Percentiles rank a stretch among this genome's conserved stretches.
phyloP scores from a whole-genome alignment of 2,113 vertebrate genomes.

The Rousettus leschenaultii region DNA sequence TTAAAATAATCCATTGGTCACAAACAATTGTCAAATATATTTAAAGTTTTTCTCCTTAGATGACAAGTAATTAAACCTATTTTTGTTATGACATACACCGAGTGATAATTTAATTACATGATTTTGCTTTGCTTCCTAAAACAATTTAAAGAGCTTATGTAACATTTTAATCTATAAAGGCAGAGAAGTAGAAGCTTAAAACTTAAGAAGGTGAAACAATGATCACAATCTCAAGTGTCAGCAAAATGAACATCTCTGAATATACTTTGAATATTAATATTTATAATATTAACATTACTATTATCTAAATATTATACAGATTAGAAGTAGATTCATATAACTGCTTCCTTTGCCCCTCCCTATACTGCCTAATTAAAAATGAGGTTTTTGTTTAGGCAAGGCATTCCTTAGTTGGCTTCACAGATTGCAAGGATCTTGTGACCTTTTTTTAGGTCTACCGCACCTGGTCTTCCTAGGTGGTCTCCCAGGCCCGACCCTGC shows the following conservation, averaged over 20 bases:
- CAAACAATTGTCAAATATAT: neutral
- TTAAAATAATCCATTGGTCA: constrained; percentile 66
- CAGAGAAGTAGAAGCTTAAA: neutral
- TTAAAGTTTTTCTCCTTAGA: neutral
- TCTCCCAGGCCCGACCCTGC: too few relatives aligned
- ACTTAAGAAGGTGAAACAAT: neutral
- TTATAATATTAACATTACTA: too few relatives aligned
- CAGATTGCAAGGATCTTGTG: too few relatives aligned
- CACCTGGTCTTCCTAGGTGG: too few relatives aligned
- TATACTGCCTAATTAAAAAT: neutral
- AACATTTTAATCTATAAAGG: neutral
- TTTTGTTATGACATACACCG: neutral
- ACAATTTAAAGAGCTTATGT: neutral
- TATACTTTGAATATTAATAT: neutral
- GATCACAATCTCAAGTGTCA: neutral
- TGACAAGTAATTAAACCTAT: neutral
- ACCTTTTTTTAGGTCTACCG: too few relatives aligned
- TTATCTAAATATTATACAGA: neutral
- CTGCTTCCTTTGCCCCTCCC: neutral
- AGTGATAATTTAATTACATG: neutral
- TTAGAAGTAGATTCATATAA: neutral
- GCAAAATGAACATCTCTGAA: neutral
- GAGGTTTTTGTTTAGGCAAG: neutral
- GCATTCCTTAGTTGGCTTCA: too few relatives aligned
- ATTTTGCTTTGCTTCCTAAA: neutral